These are phyloP conservation scores for Catostomus latipinnis DNA, from an alignment of 2,797 vertebrate species.

Conservation along the genomic window DNA sequence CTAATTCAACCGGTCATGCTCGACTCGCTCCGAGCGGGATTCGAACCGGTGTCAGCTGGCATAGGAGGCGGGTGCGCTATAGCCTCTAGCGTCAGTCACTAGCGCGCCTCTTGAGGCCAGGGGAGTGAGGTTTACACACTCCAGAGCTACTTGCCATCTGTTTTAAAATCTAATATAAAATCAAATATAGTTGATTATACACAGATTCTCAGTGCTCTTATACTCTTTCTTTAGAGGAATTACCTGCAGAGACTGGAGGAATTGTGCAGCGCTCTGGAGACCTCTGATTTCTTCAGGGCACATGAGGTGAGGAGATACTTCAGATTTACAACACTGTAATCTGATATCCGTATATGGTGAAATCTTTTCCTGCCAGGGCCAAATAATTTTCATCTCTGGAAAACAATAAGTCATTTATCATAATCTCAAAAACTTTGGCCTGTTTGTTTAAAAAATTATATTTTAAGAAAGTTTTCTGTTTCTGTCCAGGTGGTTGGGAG, in stretches of 20 bases:
- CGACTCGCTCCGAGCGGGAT: too few relatives aligned
- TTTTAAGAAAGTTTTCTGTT: not conserved
- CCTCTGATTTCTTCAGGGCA: slow-evolving; percentile 84
- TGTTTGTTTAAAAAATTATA: not conserved
- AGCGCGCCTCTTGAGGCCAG: too few relatives aligned
- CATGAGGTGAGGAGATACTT: slow-evolving; percentile 81
- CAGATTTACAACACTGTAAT: too few relatives aligned
- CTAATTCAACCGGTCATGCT: too few relatives aligned
- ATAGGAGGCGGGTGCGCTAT: too few relatives aligned
- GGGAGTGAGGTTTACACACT: too few relatives aligned
- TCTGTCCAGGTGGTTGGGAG: slow-evolving; percentile 88
- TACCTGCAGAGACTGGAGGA: slow-evolving; percentile 80
- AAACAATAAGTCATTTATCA: not conserved
- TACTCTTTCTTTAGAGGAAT: slow-evolving; percentile 71
- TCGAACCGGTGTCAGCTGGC: too few relatives aligned
- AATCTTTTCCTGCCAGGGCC: not conserved
- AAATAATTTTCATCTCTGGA: not conserved
- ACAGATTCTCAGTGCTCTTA: slow-evolving; percentile 10
- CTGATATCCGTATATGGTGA: not conserved
- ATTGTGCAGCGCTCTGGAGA: slow-evolving; percentile 80
- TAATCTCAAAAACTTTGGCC: not conserved
- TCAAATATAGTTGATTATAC: not conserved
- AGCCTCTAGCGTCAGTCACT: too few relatives aligned
- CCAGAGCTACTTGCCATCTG: too few relatives aligned
- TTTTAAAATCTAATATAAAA: too few relatives aligned